Conservation (phyloP, 2,888 invertebrate species). For the Hypomecis punctinalis region DNA sequence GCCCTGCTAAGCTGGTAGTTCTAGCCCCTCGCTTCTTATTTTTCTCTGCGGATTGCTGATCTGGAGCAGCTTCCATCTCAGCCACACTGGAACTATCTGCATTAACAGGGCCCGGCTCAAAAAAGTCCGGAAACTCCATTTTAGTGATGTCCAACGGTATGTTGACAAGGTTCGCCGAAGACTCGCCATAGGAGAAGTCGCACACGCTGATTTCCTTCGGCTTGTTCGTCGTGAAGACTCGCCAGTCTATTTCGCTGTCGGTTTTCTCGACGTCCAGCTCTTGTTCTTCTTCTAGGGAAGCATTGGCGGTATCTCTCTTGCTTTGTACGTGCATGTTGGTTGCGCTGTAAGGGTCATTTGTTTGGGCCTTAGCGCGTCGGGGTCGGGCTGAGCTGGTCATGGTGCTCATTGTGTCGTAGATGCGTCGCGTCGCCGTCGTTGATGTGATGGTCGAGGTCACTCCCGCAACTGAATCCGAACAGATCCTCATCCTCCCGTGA, state of each 20-base stretch:
- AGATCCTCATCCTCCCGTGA: constrained; percentile 64
- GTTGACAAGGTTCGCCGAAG: constrained; percentile 54
- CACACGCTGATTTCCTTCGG: constrained; percentile 62
- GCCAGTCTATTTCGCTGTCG: constrained; percentile 67
- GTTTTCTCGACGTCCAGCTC: constrained; percentile 65
- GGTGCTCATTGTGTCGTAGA: constrained; percentile 61
- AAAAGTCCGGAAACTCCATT: constrained; percentile 64
- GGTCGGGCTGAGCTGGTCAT: constrained; percentile 40
- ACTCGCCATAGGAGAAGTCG: constrained; percentile 72
- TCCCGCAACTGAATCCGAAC: constrained; percentile 47
- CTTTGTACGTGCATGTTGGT: constrained; percentile 17
- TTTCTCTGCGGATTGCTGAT: constrained; percentile 50
- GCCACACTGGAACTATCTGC: constrained; percentile 56
- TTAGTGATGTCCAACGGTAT: constrained; percentile 51
- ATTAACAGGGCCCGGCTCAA: constrained; percentile 56
- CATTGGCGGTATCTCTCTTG: constrained; percentile 14
- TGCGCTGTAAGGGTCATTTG: constrained; percentile 2
- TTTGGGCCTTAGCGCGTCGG: constrained; percentile 13
- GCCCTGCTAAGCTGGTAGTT: constrained; percentile 56
- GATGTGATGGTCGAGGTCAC: constrained; percentile 39
- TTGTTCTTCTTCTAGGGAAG: constrained; percentile 16
- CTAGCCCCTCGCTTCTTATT: constrained; percentile 54
- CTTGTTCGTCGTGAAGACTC: constrained; percentile 52
- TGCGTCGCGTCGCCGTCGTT: constrained; percentile 52
- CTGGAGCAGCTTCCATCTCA: constrained; percentile 47